Conservation (phyloP, 2,113 vertebrate genomes). For the Pterocles orientalis region DNA sequence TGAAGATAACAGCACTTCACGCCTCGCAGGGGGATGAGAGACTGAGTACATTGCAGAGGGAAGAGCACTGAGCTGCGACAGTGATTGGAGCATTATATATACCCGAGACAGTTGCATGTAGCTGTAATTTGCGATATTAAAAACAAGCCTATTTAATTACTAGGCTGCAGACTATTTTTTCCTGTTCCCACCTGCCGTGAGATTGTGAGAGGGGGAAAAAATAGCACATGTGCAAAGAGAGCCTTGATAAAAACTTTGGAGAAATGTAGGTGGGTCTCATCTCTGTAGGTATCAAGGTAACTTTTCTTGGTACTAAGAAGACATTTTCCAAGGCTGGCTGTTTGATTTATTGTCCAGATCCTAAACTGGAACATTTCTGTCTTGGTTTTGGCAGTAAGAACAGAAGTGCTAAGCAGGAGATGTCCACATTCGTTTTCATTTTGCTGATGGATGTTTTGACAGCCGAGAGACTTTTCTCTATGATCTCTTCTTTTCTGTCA, state of each 20-base stretch:
- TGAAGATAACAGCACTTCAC: neutral
- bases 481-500: neutral
- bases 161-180: conserved; percentile 44
- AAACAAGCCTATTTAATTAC: conserved; percentile 35
- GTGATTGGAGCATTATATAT: neutral
- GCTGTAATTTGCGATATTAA: neutral
- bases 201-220: conserved; percentile 22
- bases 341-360: conserved; percentile 48
- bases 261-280: conserved; percentile 19
- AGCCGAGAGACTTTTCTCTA: neutral
- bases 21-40: neutral
- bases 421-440: conserved; percentile 19
- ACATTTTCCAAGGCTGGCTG: neutral
- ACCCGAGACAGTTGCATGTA: neutral
- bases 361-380: neutral
- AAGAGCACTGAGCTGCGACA: neutral
- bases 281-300: neutral
- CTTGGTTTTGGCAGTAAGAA: neutral
- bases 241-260: neutral
- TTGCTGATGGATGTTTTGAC: conserved; percentile 42
- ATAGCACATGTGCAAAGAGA: conserved; percentile 16
- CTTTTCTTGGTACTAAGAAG: neutral
- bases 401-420: neutral
- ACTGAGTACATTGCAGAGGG: neutral
- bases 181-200: conserved; percentile 17